phyloP scores from a whole-genome alignment of 2,888 invertebrate genomes.

The Himalopsyche japonica region DNA sequence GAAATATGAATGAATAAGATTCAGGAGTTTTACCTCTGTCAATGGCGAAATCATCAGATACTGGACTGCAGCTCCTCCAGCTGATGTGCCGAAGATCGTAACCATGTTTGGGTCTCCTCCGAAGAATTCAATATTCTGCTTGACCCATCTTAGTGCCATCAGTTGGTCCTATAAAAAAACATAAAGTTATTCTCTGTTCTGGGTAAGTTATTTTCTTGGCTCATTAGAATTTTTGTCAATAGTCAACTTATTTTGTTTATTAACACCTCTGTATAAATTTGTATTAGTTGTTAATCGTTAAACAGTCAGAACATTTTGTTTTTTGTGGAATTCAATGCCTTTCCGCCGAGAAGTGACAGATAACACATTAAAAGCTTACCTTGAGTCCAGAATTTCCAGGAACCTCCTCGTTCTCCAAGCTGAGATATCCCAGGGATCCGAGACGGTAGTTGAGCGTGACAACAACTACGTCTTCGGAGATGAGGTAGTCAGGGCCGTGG shows the following conservation, averaged over 20 bases:
- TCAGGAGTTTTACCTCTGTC: conserved; percentile 49
- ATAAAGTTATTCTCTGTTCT: not conserved
- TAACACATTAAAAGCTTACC: conserved; percentile 48
- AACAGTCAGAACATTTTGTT: too few species aligned
- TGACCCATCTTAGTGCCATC: conserved; percentile 64
- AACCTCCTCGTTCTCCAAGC: conserved; percentile 64
- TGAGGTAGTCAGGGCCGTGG: conserved; percentile 66
- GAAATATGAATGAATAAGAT: too few species aligned
- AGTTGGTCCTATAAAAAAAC: conserved; percentile 58
- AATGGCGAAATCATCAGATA: conserved; percentile 61
- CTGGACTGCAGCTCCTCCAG: conserved; percentile 65
- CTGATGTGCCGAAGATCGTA: conserved; percentile 66
- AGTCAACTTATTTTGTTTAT: too few species aligned
- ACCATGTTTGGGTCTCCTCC: conserved; percentile 62
- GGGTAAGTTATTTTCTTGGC: too few species aligned
- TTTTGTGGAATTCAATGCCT: too few species aligned
- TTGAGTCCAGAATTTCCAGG: conserved; percentile 70
- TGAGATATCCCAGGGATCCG: conserved; percentile 66
- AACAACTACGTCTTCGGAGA: conserved; percentile 64
- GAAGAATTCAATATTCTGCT: conserved; percentile 63
- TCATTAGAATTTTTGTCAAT: too few species aligned
- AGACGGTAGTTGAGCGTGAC: conserved; percentile 67
- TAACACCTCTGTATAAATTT: too few species aligned
- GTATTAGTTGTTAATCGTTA: too few species aligned
- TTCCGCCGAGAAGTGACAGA: too few species aligned